These are phyloP conservation scores for Oxyruncus cristatus DNA, from an alignment of 2,113 vertebrate genomes.

Conservation along the genomic window DNA sequence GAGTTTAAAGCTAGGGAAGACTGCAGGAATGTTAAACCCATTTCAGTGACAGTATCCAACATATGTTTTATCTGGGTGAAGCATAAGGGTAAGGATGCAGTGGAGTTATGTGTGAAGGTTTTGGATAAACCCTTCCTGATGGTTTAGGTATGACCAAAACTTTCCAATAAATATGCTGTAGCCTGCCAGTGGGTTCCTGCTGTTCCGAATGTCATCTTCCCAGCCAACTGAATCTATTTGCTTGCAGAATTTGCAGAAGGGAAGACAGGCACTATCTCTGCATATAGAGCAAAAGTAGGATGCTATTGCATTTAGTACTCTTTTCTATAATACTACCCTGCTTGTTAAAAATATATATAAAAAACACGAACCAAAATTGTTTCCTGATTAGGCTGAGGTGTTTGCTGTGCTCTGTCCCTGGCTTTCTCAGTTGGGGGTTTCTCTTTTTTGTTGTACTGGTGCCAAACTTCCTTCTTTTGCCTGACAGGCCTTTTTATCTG, in stretches of 20 bases:
- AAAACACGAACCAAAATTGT: not conserved
- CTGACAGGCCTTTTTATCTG: not conserved
- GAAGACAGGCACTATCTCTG: not conserved
- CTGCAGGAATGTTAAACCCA: slow-evolving; percentile 39
- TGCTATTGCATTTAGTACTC: not conserved
- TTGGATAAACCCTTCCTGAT: not conserved
- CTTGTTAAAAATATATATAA: not conserved
- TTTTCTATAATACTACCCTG: not conserved
- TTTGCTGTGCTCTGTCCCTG: not conserved
- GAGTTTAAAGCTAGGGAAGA: slow-evolving; percentile 17
- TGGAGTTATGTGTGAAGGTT: not conserved
- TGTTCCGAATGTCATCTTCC: not conserved
- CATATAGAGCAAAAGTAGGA: not conserved
- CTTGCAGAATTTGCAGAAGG: not conserved
- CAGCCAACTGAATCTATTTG: not conserved
- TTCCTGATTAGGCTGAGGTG: not conserved
- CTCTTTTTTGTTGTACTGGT: not conserved
- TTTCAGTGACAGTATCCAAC: slow-evolving; percentile 31
- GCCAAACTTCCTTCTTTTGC: not conserved
- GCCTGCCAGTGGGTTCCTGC: not conserved
- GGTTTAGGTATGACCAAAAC: not conserved
- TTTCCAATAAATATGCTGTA: not conserved
- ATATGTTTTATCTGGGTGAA: not conserved
- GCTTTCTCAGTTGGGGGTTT: not conserved
- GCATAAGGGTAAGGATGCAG: not conserved